Evolutionary conservation across 1,140 invertebrate genomes (phyloP).

Genomic region (Diploscapter pachys): DNA sequence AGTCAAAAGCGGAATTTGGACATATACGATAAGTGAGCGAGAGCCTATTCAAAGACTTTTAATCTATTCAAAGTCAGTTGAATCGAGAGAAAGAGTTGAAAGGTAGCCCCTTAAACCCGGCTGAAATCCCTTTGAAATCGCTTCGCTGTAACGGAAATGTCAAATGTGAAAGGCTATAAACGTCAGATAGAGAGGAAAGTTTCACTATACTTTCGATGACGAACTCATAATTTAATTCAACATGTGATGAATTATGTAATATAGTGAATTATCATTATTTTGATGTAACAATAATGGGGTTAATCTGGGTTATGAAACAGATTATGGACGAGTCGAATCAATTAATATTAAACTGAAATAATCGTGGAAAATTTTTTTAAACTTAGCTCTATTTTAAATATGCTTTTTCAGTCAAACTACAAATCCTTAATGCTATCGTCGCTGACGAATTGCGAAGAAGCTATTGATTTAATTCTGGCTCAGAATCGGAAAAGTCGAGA

Average conservation of each 20-base stretch:
- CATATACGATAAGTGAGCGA: not conserved
- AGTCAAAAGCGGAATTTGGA: conserved; percentile 4
- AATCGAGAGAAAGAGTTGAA: too few relatives aligned
- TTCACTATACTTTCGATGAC: too few relatives aligned
- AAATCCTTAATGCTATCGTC: conserved; percentile 34
- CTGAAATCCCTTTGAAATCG: too few relatives aligned
- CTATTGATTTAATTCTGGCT: conserved; percentile 27
- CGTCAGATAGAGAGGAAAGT: too few relatives aligned
- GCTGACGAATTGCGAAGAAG: conserved; percentile 24
- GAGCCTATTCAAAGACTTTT: not conserved
- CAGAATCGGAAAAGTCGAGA: conserved; percentile 23
- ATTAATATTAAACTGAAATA: not conserved
- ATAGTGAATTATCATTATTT: not conserved
- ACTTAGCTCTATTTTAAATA: not conserved
- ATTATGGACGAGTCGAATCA: not conserved
- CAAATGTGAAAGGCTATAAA: too few relatives aligned
- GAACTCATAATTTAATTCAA: too few relatives aligned
- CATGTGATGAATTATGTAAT: too few relatives aligned
- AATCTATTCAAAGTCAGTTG: too few relatives aligned
- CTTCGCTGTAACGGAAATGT: too few relatives aligned
- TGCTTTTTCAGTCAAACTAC: conserved; percentile 37
- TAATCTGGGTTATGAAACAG: not conserved
- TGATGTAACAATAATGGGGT: not conserved
- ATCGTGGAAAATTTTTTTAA: conserved; percentile 2
- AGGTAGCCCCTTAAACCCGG: too few relatives aligned